Evolutionary conservation across 2,113 vertebrate genomes (phyloP).

Genomic region (Zeus faber): DNA sequence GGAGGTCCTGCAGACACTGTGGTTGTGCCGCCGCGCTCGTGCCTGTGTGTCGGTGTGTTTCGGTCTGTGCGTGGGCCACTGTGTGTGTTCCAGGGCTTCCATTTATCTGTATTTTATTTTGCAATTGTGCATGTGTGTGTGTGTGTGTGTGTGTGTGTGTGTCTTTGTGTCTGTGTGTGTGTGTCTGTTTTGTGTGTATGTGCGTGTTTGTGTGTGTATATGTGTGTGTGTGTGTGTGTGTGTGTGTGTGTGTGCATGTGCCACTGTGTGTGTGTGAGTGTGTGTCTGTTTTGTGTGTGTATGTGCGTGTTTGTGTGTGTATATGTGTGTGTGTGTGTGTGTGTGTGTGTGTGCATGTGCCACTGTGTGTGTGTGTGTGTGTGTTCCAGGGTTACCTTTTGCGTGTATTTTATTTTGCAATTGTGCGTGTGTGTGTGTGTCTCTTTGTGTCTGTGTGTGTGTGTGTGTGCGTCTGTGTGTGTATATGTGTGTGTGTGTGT

Average conservation of each 20-base stretch:
- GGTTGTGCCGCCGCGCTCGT: constrained; percentile 7
- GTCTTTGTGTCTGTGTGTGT: constrained; percentile 5
- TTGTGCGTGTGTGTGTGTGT: constrained; percentile 11
- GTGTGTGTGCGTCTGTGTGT: constrained; percentile 1
- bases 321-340: neutral
- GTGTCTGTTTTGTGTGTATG: neutral
- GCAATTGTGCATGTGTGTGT: neutral
- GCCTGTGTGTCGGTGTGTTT: constrained; percentile 2
- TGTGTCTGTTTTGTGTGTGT: neutral
- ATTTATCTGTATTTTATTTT: no score
- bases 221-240: neutral
- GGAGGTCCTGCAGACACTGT: constrained; percentile 49
- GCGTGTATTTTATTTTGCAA: no score
- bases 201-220: neutral
- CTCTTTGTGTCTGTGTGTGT: constrained; percentile 5
- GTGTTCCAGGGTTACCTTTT: no score
- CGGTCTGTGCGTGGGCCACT: neutral
- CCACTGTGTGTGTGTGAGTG: constrained; percentile 4
- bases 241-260: neutral
- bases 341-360: constrained; percentile 1
- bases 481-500: neutral
- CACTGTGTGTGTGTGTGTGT: neutral
- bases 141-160: constrained; percentile 18
- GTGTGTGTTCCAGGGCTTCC: no score
- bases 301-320: neutral